Base-by-base conservation (phyloP, 2,888 invertebrate genomes). In the Tinea semifulvella region DNA sequence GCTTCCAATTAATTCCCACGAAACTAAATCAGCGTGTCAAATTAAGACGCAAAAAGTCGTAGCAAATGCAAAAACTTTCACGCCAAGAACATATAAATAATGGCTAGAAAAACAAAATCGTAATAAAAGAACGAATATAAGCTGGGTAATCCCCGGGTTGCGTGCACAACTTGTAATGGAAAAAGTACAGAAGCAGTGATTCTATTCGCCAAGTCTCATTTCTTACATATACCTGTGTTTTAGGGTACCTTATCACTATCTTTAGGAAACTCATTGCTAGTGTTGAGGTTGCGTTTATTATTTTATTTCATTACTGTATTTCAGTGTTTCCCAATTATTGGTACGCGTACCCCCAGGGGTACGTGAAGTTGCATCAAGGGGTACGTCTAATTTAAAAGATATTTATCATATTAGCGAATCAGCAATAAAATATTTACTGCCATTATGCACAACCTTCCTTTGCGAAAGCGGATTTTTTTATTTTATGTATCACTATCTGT, bases 101-200 rank as follows among this genome's bases (percentile, higher is more conserved):
- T 36, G 17, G 2, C 10, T 18, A 7, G 17, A 36, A 36, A 36
- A 36, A 36, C 36, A 36, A 36, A 36, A 36, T 36, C n/a, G 36
- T 36, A 36, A 36, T 36, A 36, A 36, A 36, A 36, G 36, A 36
- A 14, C 17, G 36, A 36, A 36, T 36, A 36, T 50, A n/a, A 43
- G 51, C 51, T 48, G 44, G 25, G 46, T 49, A 52, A 52, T 46
- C 48, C 52, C 22, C 50, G 51, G 55, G 56, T 63, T 52, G 63
- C 63, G 64, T 63, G 63, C 49, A 54, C 50, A 58, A 60, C 53
- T 61, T 58, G 52, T 65, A 64, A 67, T 68, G 61, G 61, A 57
- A 62, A 62, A 64, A 63, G 58, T 60, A 61, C 52, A 40, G 22
- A n/a, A 22, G 19, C 22, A 13, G 52, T 50, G 53, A 54, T 48